A percentile compares a stretch with the other conserved stretches of the same genome.
Conservation (phyloP, 2,113 vertebrate genomes). For the Cathartes aura region DNA sequence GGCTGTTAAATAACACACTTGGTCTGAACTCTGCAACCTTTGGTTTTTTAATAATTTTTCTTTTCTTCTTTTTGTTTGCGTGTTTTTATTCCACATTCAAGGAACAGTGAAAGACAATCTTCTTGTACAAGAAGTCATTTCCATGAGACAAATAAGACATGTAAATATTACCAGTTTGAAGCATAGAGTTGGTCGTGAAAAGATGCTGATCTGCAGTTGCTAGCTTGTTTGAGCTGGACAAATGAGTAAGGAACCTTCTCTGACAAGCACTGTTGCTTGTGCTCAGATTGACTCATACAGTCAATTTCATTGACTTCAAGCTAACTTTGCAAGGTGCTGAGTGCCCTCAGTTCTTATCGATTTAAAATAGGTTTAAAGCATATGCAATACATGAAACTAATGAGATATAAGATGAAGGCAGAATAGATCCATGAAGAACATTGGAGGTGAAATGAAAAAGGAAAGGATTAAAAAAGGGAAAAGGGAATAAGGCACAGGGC, state of each 20-base stretch:
- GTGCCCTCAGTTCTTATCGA: neutral
- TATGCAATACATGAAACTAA: neutral
- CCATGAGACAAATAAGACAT: neutral
- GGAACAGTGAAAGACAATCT: neutral
- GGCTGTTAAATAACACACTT: neutral
- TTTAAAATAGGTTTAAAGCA: neutral
- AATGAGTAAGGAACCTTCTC: neutral
- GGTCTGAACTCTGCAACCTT: neutral
- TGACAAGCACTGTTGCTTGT: neutral
- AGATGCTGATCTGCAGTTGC: neutral
- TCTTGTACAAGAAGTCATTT: neutral
- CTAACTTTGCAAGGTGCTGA: neutral
- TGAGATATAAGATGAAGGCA: neutral
- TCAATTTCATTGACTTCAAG: conserved; percentile 6
- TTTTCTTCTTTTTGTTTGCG: neutral
- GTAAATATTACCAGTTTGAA: neutral
- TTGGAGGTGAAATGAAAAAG: neutral
- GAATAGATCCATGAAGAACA: neutral
- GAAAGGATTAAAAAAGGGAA: neutral
- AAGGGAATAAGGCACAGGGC: neutral
- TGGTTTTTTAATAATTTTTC: neutral
- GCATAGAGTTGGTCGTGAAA: neutral
- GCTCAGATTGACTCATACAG: neutral
- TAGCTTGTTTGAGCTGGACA: neutral
- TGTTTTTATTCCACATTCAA: neutral